Conservation (phyloP, 2,797 vertebrate genomes). For the Ateles fusciceps region DNA sequence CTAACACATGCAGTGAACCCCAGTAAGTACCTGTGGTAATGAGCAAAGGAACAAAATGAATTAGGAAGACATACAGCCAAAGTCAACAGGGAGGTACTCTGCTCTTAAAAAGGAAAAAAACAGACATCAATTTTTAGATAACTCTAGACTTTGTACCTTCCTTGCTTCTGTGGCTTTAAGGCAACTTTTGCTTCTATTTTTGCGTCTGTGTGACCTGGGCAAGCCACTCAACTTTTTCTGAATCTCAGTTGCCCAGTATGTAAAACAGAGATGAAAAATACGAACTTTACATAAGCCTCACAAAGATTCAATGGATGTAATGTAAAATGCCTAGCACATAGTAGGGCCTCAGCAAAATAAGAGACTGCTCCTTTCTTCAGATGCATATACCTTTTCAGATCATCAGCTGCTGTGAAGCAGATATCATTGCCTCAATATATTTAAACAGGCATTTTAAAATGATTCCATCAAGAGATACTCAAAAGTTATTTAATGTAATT, state of each 20-base stretch:
- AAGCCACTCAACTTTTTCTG: not conserved
- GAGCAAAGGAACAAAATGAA: not conserved
- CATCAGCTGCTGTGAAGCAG: not conserved
- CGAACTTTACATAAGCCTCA: not conserved
- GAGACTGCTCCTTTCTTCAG: not conserved
- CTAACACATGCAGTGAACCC: not conserved
- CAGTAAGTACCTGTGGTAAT: not conserved
- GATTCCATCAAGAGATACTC: slow-evolving; percentile 52
- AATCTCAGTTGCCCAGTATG: not conserved
- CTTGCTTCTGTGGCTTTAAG: not conserved
- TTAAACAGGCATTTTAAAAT: slow-evolving; percentile 60
- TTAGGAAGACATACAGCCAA: not conserved
- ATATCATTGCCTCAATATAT: not conserved
- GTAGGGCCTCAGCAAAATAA: not conserved
- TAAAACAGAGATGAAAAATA: not conserved
- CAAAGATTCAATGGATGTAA: not conserved
- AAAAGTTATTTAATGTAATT: slow-evolving; percentile 58
- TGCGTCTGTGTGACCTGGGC: not conserved
- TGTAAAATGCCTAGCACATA: not conserved
- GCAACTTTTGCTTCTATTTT: not conserved
- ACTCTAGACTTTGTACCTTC: not conserved
- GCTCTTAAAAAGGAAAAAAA: not conserved
- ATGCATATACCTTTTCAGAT: not conserved
- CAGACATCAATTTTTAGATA: not conserved
- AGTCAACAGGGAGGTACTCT: not conserved